Evolutionary conservation across 2,797 vertebrate genomes (phyloP).

Genomic region (Peromyscus melanophrys): DNA sequence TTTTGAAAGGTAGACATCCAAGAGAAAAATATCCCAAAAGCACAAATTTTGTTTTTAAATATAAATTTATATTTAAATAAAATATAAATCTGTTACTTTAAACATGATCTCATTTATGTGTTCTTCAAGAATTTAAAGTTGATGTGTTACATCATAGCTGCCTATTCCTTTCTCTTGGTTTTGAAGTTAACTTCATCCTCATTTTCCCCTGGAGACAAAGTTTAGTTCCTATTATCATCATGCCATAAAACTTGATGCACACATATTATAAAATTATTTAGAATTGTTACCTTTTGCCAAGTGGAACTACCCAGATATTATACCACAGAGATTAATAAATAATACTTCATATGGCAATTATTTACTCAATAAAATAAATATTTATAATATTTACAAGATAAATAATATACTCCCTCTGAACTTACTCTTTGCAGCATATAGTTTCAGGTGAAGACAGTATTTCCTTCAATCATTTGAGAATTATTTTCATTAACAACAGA

Average conservation of each 20-base stretch:
- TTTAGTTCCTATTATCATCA: not conserved
- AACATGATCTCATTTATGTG: not conserved
- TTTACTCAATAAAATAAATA: not conserved
- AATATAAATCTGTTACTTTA: not conserved
- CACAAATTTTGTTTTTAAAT: not conserved
- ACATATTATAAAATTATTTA: not conserved
- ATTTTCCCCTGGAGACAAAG: not conserved
- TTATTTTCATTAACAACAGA: slow-evolving; percentile 20
- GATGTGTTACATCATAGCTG: not conserved
- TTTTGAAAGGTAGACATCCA: not conserved
- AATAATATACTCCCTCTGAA: not conserved
- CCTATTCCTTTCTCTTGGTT: not conserved
- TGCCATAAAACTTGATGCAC: not conserved
- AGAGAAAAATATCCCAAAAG: not conserved
- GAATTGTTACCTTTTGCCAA: not conserved
- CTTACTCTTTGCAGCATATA: not conserved
- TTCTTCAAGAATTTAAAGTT: slow-evolving; percentile 9
- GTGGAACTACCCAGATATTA: not conserved
- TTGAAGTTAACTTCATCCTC: not conserved
- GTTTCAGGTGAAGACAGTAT: not conserved
- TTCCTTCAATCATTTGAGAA: not conserved
- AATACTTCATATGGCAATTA: not conserved
- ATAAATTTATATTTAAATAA: too few species aligned
- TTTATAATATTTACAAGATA: not conserved
- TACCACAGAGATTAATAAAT: not conserved